Percentiles rank a stretch among this genome's conserved stretches.
These are phyloP conservation scores for Chaetura pelagica DNA, from an alignment of 2,113 vertebrate species.

Conservation along the genomic window DNA sequence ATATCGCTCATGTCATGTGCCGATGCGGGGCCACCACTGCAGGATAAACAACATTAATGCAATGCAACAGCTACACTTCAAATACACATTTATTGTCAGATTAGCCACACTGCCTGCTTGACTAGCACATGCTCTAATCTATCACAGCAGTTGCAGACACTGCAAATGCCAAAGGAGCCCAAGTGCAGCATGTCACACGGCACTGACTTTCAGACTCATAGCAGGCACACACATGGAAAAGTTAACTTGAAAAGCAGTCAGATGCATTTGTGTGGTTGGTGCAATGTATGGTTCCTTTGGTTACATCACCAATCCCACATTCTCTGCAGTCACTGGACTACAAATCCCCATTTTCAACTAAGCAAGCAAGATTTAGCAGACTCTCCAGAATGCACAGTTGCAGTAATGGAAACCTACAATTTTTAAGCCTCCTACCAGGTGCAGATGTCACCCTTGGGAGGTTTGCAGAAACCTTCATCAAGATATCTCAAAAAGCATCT, in stretches of 20 bases:
- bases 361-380: neutral
- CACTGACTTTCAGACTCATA: neutral
- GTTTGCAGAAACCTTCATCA: neutral
- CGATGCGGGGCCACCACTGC: neutral
- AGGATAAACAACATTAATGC: constrained; percentile 43
- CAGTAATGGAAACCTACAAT: neutral
- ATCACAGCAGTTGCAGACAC: neutral
- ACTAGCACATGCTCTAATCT: neutral
- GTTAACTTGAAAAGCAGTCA: neutral
- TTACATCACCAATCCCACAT: neutral
- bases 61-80: constrained; percentile 24
- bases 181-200: neutral
- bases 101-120: neutral
- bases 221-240: neutral
- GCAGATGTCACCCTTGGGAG: neutral
- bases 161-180: constrained; percentile 11
- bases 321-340: neutral
- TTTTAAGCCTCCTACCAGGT: neutral
- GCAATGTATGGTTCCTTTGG: fast-evolving
- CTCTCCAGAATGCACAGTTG: neutral
- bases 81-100: constrained; percentile 31
- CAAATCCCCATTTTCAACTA: neutral
- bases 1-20: neutral
- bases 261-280: neutral
- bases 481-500: neutral